Evolutionary conservation across 2,113 vertebrate genomes (phyloP).

Genomic region (Trogon melanurus): DNA sequence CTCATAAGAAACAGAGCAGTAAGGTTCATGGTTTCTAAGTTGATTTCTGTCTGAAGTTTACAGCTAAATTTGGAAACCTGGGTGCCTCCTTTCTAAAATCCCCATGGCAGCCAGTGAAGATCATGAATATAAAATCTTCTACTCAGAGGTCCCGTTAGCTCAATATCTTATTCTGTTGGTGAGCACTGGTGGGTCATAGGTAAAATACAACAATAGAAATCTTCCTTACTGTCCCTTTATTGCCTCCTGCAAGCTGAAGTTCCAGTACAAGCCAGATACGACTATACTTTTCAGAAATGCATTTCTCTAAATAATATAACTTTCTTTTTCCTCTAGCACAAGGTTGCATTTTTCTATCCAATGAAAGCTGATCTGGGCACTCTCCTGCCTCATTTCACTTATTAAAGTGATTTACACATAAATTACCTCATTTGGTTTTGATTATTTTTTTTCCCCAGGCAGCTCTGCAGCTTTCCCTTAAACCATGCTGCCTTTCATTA

Average conservation of each 20-base stretch:
- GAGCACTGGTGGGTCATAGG: background rate
- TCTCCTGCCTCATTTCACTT: background rate
- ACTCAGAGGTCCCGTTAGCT: background rate
- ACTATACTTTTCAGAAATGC: background rate
- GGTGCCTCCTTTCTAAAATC: background rate
- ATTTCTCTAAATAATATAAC: background rate
- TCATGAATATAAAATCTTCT: background rate
- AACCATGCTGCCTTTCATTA: constrained; percentile 5
- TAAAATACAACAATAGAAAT: background rate
- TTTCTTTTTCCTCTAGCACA: background rate
- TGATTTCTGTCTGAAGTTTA: background rate
- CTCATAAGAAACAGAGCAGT: background rate
- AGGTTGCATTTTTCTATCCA: background rate
- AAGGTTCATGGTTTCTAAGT: background rate
- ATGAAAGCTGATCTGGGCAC: background rate
- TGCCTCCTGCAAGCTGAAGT: background rate
- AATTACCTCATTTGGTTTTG: background rate
- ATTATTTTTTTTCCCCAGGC: background rate
- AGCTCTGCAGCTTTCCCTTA: background rate
- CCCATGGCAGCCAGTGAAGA: background rate
- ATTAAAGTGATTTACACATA: background rate
- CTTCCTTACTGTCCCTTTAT: background rate
- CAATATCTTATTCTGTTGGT: background rate
- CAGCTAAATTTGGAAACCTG: background rate
- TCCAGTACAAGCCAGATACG: background rate